Evolutionary conservation across 2,797 vertebrate genomes (phyloP), one percentile per base, ranked within the genome.

Genomic region (Holocentrus rufus): DNA sequence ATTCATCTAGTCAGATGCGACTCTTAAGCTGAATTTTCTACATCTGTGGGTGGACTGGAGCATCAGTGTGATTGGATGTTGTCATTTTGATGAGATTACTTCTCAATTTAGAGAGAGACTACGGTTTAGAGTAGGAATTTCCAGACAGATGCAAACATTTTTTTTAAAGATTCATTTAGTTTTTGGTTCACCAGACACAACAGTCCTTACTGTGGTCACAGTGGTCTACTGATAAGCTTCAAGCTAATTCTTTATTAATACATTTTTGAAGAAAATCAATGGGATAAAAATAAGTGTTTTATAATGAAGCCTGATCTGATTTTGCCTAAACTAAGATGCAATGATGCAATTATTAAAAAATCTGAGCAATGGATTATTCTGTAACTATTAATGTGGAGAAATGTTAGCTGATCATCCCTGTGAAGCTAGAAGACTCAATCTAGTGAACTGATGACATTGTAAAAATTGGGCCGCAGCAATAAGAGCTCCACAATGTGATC

Each of bases 1-100:
- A 82, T 75, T 61, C 79, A 82, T 80, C 60, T 22, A 39, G 65
- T 60, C 74, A 74, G 50, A 68, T 63, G 62, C 60, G 72, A 52
- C 72, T 76, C 63, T 49, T 23, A n/a, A 74, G 36, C 72, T 76
- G 50, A 55, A 2, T 71, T 63, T 57, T 44, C 22, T 58, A 74
- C 49, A 47, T 68, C 23, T 46, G 34, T 0, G 17, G 23, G 49
- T 58, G 44, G 18, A 0, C 31, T 39, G 1, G 11, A 39, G 31
- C 20, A 50, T 52, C 14, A 1, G 57, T 66, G 47, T 36, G 46
- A 69, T 65, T 57, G 23, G 64, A 66, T 64, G 61, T 22, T 67
- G 65, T 34, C 22, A 61, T 84, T 84, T 80, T 72, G 60, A 74
- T 30, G 7, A 69, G 44, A 79, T 65, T 65, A 59, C 39, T n/a